These are phyloP conservation scores for Lamprologus callipterus DNA, from an alignment of 2,113 vertebrate species.

Conservation along the genomic window DNA sequence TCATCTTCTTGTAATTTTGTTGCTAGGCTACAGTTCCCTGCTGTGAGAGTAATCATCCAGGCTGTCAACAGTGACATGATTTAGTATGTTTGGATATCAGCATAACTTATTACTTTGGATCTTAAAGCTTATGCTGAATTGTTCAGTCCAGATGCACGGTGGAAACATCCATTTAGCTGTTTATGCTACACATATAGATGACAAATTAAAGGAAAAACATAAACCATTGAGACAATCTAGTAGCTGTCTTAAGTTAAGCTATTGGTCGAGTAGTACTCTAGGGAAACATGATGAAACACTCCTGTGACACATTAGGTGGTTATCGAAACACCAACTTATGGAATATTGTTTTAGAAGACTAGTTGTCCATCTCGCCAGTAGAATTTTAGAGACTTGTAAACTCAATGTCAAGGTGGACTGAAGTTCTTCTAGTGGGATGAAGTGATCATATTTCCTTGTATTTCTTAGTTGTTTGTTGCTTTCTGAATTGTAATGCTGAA, in stretches of 20 bases:
- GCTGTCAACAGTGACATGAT: neutral
- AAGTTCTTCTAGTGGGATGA: neutral
- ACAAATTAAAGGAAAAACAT: neutral
- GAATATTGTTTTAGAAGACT: neutral
- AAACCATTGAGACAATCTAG: neutral
- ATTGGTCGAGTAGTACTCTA: neutral
- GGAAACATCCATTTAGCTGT: neutral
- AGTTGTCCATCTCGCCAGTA: neutral
- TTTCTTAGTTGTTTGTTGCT: neutral
- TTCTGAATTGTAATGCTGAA: neutral
- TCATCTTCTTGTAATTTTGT: conserved; percentile 3
- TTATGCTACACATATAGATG: neutral
- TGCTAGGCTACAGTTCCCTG: conserved; percentile 17
- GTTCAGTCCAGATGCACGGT: neutral
- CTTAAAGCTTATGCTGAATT: neutral
- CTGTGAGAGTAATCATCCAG: neutral
- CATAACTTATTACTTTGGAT: neutral
- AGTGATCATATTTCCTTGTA: neutral
- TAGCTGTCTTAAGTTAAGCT: neutral
- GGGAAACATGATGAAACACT: neutral
- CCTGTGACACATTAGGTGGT: neutral
- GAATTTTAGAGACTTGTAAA: neutral
- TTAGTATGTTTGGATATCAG: neutral
- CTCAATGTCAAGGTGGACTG: neutral
- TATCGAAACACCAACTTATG: neutral